phyloP scores from a whole-genome alignment of 2,113 vertebrate genomes.

The Cygnus atratus region DNA sequence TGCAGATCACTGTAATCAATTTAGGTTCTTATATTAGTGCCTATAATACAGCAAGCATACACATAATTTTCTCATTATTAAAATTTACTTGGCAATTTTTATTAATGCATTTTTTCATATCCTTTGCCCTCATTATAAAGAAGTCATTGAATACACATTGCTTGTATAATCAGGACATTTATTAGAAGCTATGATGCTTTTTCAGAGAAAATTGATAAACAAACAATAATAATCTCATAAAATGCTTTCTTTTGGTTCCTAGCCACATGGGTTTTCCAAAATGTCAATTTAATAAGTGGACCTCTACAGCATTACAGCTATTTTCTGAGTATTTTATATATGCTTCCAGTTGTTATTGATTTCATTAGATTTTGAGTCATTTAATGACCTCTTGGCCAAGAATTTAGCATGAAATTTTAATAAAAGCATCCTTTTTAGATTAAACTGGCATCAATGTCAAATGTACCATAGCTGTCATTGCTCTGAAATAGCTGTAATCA shows the following conservation, averaged over 20 bases:
- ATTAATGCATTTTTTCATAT: neutral
- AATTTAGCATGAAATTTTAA: neutral
- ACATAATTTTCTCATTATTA: conserved; percentile 7
- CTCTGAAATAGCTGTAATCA: neutral
- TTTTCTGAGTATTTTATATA: neutral
- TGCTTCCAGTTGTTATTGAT: neutral
- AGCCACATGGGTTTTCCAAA: neutral
- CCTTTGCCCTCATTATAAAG: neutral
- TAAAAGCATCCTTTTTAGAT: neutral
- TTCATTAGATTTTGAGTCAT: neutral
- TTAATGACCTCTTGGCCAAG: neutral
- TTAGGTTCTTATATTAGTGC: neutral
- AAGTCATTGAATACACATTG: neutral
- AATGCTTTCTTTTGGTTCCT: neutral
- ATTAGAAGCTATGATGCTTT: neutral
- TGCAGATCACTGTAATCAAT: neutral
- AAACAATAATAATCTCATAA: neutral
- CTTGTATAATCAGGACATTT: neutral
- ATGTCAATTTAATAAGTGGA: neutral
- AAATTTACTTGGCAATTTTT: conserved; percentile 10
- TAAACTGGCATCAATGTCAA: neutral
- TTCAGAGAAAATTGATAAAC: neutral
- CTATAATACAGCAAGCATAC: neutral
- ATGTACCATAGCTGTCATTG: neutral
- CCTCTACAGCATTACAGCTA: neutral